A percentile compares a stretch with the other conserved stretches of the same genome.
phyloP scores from a whole-genome alignment of 1,140 invertebrate genomes.

The Drosophila ananassae region DNA sequence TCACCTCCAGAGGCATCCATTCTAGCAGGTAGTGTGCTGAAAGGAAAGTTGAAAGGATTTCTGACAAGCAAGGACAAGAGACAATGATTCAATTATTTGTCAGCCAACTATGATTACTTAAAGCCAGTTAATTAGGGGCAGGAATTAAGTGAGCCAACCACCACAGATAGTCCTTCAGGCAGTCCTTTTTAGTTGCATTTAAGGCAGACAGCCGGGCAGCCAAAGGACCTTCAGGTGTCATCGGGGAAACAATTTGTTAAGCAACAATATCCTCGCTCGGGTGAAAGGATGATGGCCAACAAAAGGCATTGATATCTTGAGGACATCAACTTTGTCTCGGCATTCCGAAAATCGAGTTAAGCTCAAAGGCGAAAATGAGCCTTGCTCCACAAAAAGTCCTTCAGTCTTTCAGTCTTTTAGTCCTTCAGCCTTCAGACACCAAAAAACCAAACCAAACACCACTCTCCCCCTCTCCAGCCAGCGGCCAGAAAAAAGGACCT shows the following conservation, averaged over 20 bases:
- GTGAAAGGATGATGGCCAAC: slow-evolving; percentile 21
- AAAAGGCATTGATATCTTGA: slow-evolving; percentile 46
- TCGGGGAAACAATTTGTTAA: slow-evolving; percentile 8
- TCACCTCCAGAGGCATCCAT: too few relatives aligned
- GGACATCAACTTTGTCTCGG: slow-evolving; percentile 22
- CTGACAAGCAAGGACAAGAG: too few relatives aligned
- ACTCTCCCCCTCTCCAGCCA: background rate
- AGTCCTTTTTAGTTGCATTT: slow-evolving; percentile 2
- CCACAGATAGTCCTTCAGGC: background rate
- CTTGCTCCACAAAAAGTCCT: background rate
- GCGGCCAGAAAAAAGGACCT: slow-evolving; percentile 49
- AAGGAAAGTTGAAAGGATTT: too few relatives aligned
- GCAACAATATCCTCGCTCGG: slow-evolving; percentile 20
- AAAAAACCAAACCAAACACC: background rate
- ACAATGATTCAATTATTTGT: background rate
- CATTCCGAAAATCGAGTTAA: slow-evolving; percentile 37
- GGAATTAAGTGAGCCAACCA: slow-evolving; percentile 11
- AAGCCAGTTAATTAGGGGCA: slow-evolving; percentile 22
- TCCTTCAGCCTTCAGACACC: background rate
- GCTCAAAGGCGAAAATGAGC: slow-evolving; percentile 44
- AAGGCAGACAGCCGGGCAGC: background rate
- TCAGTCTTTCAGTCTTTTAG: background rate
- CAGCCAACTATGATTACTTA: slow-evolving; percentile 8
- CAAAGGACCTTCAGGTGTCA: slow-evolving; percentile 41
- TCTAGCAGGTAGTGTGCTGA: too few relatives aligned